A percentile compares a stretch with the other conserved stretches of the same genome.
phyloP scores from a whole-genome alignment of 2,113 vertebrate genomes.

The Athene cunicularia region DNA sequence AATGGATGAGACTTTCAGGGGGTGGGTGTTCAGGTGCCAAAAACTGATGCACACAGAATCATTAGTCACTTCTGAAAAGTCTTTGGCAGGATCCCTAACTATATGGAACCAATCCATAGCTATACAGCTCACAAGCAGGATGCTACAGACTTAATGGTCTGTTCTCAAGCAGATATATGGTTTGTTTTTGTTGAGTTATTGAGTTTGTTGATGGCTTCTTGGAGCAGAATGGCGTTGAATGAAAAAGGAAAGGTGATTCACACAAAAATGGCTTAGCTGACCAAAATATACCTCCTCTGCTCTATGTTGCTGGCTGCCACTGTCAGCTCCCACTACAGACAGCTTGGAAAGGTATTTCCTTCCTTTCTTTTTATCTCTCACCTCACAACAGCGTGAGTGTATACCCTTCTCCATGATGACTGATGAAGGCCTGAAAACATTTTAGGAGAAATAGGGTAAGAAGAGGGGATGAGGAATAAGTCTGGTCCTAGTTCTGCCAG shows the following conservation, averaged over 20 bases:
- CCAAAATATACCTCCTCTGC: constrained; percentile 22
- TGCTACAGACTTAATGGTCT: constrained; percentile 61
- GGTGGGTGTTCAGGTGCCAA: constrained; percentile 52
- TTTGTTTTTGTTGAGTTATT: constrained; percentile 67
- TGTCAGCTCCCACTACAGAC: not conserved
- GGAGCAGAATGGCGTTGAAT: constrained; percentile 56
- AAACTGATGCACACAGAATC: constrained; percentile 58
- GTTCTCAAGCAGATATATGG: constrained; percentile 53
- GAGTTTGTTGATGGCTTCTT: constrained; percentile 63
- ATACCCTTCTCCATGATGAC: not conserved
- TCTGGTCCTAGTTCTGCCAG: not conserved
- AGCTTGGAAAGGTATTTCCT: not conserved
- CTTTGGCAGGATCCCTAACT: constrained; percentile 60
- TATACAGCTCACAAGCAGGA: constrained; percentile 32
- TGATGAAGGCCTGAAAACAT: not conserved
- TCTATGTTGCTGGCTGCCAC: not conserved
- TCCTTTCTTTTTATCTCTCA: not conserved
- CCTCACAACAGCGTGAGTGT: not conserved
- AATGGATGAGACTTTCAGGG: constrained; percentile 62
- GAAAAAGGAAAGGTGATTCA: constrained; percentile 64
- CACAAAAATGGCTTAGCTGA: constrained; percentile 33
- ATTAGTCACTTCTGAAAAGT: constrained; percentile 62
- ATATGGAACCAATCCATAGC: constrained; percentile 56
- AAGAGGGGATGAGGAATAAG: not conserved
- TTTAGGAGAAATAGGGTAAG: not conserved